Percentiles rank a stretch among this genome's conserved stretches.
Evolutionary conservation across 2,888 invertebrate species (phyloP).

Genomic region (Tillus elongatus): DNA sequence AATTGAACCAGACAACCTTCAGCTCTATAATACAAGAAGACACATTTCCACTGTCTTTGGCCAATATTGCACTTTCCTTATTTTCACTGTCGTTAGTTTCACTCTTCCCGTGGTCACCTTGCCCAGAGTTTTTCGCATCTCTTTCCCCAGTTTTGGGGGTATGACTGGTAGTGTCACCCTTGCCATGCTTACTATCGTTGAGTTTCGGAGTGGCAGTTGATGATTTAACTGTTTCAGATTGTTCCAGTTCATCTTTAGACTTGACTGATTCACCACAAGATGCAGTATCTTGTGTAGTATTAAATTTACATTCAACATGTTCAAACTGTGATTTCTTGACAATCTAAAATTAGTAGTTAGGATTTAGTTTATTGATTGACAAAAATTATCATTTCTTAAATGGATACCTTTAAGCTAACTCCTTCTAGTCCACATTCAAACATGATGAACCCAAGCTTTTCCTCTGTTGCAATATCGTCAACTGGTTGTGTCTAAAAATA

Average conservation of each 20-base stretch:
- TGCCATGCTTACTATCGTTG: constrained; percentile 18
- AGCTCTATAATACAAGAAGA: constrained; percentile 83
- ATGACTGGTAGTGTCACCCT: constrained; percentile 9
- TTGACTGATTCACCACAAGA: constrained; percentile 18
- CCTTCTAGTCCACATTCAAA: constrained; percentile 93
- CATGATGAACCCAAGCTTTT: constrained; percentile 85
- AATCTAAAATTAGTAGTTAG: constrained; percentile 37
- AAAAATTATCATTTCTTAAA: constrained; percentile 26
- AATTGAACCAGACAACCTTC: constrained; percentile 92
- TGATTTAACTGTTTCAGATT: constrained; percentile 14
- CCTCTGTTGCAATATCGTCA: constrained; percentile 49
- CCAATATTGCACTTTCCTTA: constrained; percentile 26
- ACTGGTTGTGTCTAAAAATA: constrained; percentile 22
- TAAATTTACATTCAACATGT: constrained; percentile 39
- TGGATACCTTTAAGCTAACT: constrained; percentile 68
- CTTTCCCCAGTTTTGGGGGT: constrained; percentile 13
- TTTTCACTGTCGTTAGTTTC: constrained; percentile 19
- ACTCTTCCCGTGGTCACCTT: constrained; percentile 14
- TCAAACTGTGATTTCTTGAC: constrained; percentile 69
- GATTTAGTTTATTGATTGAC: constrained; percentile 25
- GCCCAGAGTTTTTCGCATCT: constrained; percentile 18
- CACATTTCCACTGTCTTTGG: constrained; percentile 63
- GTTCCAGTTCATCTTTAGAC: constrained; percentile 22
- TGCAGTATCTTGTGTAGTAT: constrained; percentile 16
- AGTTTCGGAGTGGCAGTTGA: constrained; percentile 24